Conservation (phyloP, 2,888 invertebrate species). For the Paralinhomoeus sp. region DNA sequence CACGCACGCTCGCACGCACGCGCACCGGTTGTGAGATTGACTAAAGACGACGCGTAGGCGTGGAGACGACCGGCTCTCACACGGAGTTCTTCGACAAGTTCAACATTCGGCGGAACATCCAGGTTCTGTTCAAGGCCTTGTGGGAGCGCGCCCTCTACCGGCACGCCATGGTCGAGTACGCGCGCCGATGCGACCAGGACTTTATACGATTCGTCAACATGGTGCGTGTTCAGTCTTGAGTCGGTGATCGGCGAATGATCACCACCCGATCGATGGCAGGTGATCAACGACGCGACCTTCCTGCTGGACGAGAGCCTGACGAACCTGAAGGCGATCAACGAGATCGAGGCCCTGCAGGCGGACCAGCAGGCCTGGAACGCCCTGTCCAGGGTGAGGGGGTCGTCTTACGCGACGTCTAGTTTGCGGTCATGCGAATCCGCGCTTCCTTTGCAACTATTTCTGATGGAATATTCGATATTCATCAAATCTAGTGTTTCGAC, state of each 20-base stretch:
- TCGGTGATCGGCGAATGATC: no score
- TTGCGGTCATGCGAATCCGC: background rate
- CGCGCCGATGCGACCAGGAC: constrained; percentile 28
- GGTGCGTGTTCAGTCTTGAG: constrained; percentile 27
- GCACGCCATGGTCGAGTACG: constrained; percentile 65
- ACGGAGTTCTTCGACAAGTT: constrained; percentile 99
- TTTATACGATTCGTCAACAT: constrained; percentile 85
- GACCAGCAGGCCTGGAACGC: constrained; percentile 44
- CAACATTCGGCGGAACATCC: constrained; percentile 89
- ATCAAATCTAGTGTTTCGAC: no score
- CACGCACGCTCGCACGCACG: background rate
- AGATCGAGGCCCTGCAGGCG: constrained; percentile 59
- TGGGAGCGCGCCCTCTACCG: constrained; percentile 74
- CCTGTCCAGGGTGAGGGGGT: constrained; percentile 31
- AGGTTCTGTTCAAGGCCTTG: constrained; percentile 69
- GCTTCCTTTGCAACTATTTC: background rate
- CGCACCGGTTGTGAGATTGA: background rate
- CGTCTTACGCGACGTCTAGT: no score
- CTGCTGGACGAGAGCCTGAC: constrained; percentile 81
- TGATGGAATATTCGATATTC: no score
- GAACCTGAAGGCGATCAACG: constrained; percentile 45
- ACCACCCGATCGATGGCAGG: no score
- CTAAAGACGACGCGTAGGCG: constrained; percentile 35
- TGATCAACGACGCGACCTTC: constrained; percentile 84
- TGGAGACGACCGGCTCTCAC: constrained; percentile 87